Evolutionary conservation across 1,140 invertebrate species (phyloP).

Genomic region (Cotesia vestalis): DNA sequence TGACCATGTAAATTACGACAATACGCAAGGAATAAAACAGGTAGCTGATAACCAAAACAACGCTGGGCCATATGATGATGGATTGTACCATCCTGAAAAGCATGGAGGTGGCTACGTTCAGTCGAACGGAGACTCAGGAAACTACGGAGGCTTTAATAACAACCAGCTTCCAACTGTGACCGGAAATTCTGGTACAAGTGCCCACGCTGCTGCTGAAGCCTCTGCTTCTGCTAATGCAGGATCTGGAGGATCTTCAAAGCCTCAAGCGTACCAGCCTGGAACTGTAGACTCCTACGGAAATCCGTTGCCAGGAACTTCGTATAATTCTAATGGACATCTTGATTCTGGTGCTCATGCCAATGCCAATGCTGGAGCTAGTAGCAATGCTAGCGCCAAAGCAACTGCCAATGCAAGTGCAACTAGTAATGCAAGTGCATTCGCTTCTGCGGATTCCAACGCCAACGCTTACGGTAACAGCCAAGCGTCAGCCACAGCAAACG

Average conservation of each 20-base stretch:
- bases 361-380: conserved; percentile 34
- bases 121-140: too few species aligned
- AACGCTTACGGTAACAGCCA: conserved; percentile 28
- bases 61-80: too few species aligned
- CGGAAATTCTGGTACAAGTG: neutral
- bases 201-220: neutral
- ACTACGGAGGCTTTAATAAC: too few species aligned
- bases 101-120: too few species aligned
- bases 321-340: too few species aligned
- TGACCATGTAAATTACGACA: too few species aligned
- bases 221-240: neutral
- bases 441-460: conserved; percentile 27
- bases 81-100: too few species aligned
- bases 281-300: conserved; percentile 7
- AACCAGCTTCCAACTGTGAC: too few species aligned
- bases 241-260: conserved; percentile 6
- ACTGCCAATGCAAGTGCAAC: conserved; percentile 35
- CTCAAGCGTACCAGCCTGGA: neutral
- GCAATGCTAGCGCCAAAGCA: conserved; percentile 5
- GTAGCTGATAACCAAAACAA: too few species aligned
- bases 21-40: too few species aligned
- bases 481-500: conserved; percentile 23
- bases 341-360: conserved; percentile 29
- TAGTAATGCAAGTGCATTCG: conserved; percentile 24
- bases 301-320: neutral